A percentile compares a stretch with the other conserved stretches of the same genome.
Conservation (phyloP, 1,140 invertebrate species). For the Chironomus tepperi region DNA sequence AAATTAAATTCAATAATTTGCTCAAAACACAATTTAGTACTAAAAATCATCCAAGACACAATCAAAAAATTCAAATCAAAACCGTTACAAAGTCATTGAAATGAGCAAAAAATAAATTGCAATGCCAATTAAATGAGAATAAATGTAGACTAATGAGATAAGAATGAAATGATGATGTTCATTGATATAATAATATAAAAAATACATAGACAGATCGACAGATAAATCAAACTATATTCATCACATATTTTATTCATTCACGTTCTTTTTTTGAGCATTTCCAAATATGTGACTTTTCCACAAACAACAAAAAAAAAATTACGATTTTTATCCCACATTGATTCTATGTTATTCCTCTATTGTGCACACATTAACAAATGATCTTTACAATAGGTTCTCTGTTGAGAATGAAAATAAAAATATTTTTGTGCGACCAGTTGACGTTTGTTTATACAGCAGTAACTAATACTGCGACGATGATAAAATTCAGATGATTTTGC, state of each 20-base stretch:
- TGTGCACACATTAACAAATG: background rate
- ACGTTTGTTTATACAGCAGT: background rate
- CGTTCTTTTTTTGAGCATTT: constrained; percentile 5
- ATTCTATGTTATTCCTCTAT: constrained; percentile 5
- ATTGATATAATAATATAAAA: no score
- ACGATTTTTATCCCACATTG: background rate
- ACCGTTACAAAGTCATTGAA: no score
- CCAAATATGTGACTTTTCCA: constrained; percentile 17
- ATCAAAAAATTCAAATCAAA: no score
- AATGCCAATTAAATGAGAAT: no score
- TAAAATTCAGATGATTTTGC: background rate
- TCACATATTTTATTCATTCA: constrained; percentile 6
- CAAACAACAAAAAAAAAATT: background rate
- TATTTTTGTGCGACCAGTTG: constrained; percentile 14
- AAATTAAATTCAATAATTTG: no score
- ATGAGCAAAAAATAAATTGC: no score
- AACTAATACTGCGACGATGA: background rate
- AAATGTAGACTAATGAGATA: no score
- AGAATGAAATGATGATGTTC: no score
- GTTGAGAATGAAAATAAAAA: background rate
- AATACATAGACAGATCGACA: no score
- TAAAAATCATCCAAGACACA: no score
- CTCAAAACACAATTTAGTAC: no score
- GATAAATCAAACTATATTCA: constrained; percentile 1
- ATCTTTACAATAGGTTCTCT: background rate